Base-by-base conservation (phyloP, 2,113 vertebrate species). In the Bubalus kerabau region DNA sequence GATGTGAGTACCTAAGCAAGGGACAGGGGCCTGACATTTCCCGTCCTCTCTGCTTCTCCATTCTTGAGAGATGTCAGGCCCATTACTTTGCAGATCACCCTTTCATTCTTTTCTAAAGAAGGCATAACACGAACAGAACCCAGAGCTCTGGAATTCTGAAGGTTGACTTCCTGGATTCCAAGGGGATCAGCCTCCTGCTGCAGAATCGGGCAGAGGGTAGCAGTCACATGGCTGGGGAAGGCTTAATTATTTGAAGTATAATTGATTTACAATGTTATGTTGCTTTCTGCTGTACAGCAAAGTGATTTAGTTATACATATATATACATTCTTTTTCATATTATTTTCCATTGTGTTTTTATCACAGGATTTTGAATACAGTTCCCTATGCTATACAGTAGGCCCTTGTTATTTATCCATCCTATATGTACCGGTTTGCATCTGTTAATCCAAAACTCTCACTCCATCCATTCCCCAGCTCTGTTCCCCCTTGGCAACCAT, bases 1-100 rank as follows among this genome's bases (percentile, higher is more conserved):
- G 21, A 11, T 2, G 4, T 2, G 83, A 67, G 6, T 2, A 4
- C 17, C 21, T 6, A 32, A 40, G 84, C 8, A 1, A 24, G 36
- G 36, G 16, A 16, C 87, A 4, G 11, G 0, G 32, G 43, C 26
- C 60, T 48, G 2, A 3, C 14, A 6, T 54, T 23, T 19, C 52
- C 52, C 19, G 2, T 36, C 40, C 16, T 54, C 83, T 28, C 13
- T 30, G 40, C 28, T 2, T 17, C 64, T 86, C 76, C 7, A 4
- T 28, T 23, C 32, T 2, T 17, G 19, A 28, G 32, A 74, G 59
- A 46, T 23, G n/a, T 28, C 1, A 36, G 28, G 8, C 5, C 78
- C 4, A 2, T 16, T 15, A 21, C 40, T 43, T 60, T 87, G 62
- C 82, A 82, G 87, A n/a, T 46, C 24, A 1, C 43, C 36, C 81